Conservation (phyloP, 2,113 vertebrate genomes). For the Charadrius vociferus region DNA sequence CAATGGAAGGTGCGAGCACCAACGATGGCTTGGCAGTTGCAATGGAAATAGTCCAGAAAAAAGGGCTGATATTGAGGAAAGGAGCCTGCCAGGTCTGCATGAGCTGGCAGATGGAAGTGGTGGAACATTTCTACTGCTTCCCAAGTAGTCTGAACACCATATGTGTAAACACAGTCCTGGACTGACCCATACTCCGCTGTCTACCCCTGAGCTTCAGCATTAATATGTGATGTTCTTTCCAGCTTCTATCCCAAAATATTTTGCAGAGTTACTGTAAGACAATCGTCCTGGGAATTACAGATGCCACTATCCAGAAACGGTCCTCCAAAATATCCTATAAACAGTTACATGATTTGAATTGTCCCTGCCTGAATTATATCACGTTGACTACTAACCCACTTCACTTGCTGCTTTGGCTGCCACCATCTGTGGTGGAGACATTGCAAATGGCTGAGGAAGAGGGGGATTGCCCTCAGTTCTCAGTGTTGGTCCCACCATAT, state of each 20-base stretch:
- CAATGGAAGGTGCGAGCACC: not conserved
- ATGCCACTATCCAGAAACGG: not conserved
- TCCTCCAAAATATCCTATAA: not conserved
- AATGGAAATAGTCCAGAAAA: not conserved
- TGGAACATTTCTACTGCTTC: not conserved
- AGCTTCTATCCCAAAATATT: not conserved
- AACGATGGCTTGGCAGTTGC: accelerated
- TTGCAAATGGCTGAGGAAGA: not conserved
- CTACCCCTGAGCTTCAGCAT: not conserved
- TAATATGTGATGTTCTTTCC: not conserved
- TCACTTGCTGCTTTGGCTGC: not conserved
- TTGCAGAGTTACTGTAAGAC: not conserved
- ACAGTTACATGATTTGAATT: not conserved
- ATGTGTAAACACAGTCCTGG: not conserved
- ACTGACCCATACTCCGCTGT: not conserved
- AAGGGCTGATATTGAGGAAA: not conserved
- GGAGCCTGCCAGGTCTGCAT: not conserved
- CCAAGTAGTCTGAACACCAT: not conserved
- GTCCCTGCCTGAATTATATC: not conserved
- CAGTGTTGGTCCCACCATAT: not conserved
- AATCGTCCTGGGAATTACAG: not conserved
- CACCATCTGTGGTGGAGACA: not conserved
- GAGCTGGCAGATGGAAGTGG: not conserved
- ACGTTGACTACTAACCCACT: not conserved
- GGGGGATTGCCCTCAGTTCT: not conserved